phyloP scores from a whole-genome alignment of 2,888 invertebrate genomes.

The Eustalomyia histrio region DNA sequence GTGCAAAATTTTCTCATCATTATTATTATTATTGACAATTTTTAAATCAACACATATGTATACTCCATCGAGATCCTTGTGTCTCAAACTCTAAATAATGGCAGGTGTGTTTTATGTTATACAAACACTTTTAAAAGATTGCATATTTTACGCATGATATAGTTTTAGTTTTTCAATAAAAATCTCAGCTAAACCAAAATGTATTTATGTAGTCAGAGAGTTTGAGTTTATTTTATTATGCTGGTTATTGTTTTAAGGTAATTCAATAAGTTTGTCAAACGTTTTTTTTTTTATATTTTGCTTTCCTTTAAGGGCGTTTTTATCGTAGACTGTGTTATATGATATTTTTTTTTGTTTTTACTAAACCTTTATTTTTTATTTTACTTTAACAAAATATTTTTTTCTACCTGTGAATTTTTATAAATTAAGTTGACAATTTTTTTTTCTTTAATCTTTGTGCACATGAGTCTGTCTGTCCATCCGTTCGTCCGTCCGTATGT shows the following conservation, averaged over 20 bases:
- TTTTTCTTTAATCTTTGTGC: slow-evolving; percentile 12
- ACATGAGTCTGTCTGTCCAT: background rate
- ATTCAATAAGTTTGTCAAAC: slow-evolving; percentile 62
- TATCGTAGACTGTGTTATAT: slow-evolving; percentile 38
- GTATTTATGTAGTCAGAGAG: background rate
- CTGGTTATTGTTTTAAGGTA: slow-evolving; percentile 37
- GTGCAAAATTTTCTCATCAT: slow-evolving; percentile 49
- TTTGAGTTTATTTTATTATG: background rate
- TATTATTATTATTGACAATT: slow-evolving; percentile 10
- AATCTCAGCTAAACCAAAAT: background rate
- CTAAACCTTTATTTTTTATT: background rate
- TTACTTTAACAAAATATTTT: slow-evolving; percentile 6
- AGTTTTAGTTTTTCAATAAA: background rate
- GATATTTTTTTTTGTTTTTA: slow-evolving; percentile 61
- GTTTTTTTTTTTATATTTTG: slow-evolving; percentile 25
- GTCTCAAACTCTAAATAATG: slow-evolving; percentile 40
- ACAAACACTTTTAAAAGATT: slow-evolving; percentile 40
- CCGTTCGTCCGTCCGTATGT: slow-evolving; percentile 2
- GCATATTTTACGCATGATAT: slow-evolving; percentile 52
- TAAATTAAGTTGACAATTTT: slow-evolving; percentile 47
- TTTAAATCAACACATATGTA: slow-evolving; percentile 2
- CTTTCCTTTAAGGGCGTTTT: slow-evolving; percentile 40
- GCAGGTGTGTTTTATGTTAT: slow-evolving; percentile 51
- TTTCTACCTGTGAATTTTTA: slow-evolving; percentile 39
- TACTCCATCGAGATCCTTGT: slow-evolving; percentile 4